Evolutionary conservation across 2,888 invertebrate genomes (phyloP), one percentile per base, ranked within the genome.

Genomic region (Drosophila anceps): DNA sequence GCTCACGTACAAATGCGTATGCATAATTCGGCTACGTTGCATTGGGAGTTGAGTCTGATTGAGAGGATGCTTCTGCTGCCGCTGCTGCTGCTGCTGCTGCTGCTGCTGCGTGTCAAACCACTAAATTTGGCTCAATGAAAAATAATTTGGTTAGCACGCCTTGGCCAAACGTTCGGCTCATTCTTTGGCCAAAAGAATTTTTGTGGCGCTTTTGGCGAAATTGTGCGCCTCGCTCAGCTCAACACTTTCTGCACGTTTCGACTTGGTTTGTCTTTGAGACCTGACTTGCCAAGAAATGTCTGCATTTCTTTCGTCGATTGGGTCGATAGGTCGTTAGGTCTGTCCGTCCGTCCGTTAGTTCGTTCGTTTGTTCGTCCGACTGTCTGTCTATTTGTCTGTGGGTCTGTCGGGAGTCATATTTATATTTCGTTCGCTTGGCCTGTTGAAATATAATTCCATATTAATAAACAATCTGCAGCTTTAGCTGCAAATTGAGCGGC

Each of bases 101-200:
- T 53, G 6, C 46, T 20, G 24, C 29, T 64, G 79, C 72, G 63
- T 73, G 62, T 69, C 59, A 57, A 76, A 66, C 76, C 79, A 68
- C 76, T 69, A 62, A 74, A 78, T 72, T 69, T 77, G 64, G 80
- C 71, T 74, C 66, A 68, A 81, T 83, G 74, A 69, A 79, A 79
- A 79, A 79, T 83, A 86, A 86, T 84, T 84, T 79, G 79, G 84
- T 82, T 84, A 81, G 82, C 73, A 69, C 13, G 41, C 35, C 29
- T 24, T 24, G 43, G 62, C 70, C 75, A 76, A 68, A 55, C 43
- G 70, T 61, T 73, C 12, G 68, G 55, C 63, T 51, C 51, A 41
- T 41, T 51, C 54, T 57, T 43, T 63, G 76, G 65, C 63, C 60
- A 50, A 59, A 48, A 54, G 33, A 41, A 62, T 59, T 78, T 62